A percentile compares a stretch with the other conserved stretches of the same genome.
phyloP scores from a whole-genome alignment of 2,113 vertebrate genomes.

The Thamnophis sirtalis region DNA sequence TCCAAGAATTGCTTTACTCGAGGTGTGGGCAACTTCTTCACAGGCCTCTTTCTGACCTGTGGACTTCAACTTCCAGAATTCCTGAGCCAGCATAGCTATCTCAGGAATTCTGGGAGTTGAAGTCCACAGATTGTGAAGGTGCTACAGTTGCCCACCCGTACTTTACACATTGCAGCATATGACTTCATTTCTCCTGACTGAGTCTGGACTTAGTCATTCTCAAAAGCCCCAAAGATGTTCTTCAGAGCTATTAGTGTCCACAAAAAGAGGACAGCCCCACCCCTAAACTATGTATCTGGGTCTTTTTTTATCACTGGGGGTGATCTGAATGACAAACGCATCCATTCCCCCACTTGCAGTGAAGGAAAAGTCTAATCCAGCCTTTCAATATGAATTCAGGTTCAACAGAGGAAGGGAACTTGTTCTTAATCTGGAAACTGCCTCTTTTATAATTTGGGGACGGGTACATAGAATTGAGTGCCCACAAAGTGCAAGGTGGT shows the following conservation, averaged over 20 bases:
- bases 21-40: background rate
- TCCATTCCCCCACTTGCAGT: background rate
- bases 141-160: background rate
- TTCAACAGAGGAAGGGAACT: background rate
- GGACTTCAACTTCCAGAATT: background rate
- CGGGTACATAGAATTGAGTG: background rate
- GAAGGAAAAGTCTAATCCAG: background rate
- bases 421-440: background rate
- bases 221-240: background rate
- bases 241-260: background rate
- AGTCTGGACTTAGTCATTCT: background rate
- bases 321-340: background rate
- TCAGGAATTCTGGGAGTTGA: background rate
- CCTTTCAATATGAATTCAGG: background rate
- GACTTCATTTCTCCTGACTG: slow-evolving; percentile 14
- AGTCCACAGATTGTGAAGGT: background rate
- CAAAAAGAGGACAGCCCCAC: background rate
- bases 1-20: slow-evolving; percentile 7
- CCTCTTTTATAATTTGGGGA: background rate
- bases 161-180: slow-evolving; percentile 1
- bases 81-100: background rate
- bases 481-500: background rate
- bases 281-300: background rate
- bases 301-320: background rate
- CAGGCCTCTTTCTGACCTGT: background rate